Conservation (phyloP, 2,113 vertebrate genomes). For the Parotia lawesii region DNA sequence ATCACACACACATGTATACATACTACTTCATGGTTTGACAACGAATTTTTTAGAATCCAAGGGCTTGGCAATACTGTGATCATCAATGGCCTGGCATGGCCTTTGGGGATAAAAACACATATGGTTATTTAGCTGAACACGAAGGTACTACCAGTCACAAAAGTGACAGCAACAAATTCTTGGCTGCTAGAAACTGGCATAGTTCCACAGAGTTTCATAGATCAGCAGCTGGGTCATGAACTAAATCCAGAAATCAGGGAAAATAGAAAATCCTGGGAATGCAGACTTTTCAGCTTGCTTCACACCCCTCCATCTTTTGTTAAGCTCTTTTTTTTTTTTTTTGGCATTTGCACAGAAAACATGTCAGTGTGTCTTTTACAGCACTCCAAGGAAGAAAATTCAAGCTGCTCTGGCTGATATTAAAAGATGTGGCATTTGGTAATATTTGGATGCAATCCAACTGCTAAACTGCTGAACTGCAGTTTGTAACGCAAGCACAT, state of each 20-base stretch:
- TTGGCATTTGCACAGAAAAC: constrained; percentile 34
- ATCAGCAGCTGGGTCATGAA: constrained; percentile 6
- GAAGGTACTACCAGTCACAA: not conserved
- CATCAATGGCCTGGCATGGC: not conserved
- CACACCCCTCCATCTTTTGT: not conserved
- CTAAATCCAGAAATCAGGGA: not conserved
- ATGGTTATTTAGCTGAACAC: not conserved
- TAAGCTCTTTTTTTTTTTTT: not conserved
- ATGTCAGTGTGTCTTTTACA: constrained; percentile 15
- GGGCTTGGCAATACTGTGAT: not conserved
- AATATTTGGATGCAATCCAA: constrained; percentile 52
- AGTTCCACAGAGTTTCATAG: not conserved
- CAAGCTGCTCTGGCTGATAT: constrained; percentile 43
- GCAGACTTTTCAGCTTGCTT: constrained; percentile 34
- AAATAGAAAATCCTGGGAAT: not conserved
- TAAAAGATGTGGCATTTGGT: constrained; percentile 56
- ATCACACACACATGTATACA: not conserved
- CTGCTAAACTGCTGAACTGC: constrained; percentile 21
- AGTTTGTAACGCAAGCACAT: constrained; percentile 29
- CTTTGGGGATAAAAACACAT: not conserved
- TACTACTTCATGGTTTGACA: not conserved
- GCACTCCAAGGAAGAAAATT: constrained; percentile 6
- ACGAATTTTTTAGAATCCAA: not conserved
- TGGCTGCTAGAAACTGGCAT: not conserved
- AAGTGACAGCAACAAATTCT: not conserved